Conservation (phyloP, 2,797 vertebrate species). For the Pantherophis vulpinus region DNA sequence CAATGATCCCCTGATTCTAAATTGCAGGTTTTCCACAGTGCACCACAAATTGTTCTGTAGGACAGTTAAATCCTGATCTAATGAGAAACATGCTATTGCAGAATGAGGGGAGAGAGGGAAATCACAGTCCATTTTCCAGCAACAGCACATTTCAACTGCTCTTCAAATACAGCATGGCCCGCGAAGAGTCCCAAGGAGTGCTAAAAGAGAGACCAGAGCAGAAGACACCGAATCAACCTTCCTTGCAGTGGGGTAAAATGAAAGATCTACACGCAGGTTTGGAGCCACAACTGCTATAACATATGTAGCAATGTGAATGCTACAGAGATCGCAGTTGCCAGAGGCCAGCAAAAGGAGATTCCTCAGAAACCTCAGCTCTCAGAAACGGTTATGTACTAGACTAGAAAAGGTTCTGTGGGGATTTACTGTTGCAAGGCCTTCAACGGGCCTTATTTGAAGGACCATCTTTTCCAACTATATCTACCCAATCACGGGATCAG, state of each 20-base stretch:
- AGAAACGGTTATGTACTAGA: background rate
- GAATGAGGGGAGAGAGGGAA: background rate
- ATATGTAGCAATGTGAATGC: background rate
- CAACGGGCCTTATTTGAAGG: background rate
- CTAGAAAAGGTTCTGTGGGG: background rate
- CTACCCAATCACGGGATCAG: background rate
- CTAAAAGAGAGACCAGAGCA: background rate
- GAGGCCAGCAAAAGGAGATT: background rate
- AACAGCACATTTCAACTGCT: background rate
- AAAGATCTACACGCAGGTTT: background rate
- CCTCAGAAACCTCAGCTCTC: background rate
- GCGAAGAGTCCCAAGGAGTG: background rate
- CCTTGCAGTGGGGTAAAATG: background rate
- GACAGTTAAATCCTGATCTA: background rate
- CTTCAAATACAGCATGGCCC: background rate
- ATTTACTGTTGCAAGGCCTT: background rate
- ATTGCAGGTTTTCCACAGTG: background rate
- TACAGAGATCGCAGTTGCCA: background rate
- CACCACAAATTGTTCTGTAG: background rate
- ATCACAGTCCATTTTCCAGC: background rate
- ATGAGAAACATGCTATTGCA: background rate
- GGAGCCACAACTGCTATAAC: background rate
- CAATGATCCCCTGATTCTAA: background rate
- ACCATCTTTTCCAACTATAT: background rate
- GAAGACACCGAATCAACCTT: background rate